A percentile compares a stretch with the other conserved stretches of the same genome.
Evolutionary conservation across 2,888 invertebrate genomes (phyloP).

Genomic region (Maniola hyperantus): DNA sequence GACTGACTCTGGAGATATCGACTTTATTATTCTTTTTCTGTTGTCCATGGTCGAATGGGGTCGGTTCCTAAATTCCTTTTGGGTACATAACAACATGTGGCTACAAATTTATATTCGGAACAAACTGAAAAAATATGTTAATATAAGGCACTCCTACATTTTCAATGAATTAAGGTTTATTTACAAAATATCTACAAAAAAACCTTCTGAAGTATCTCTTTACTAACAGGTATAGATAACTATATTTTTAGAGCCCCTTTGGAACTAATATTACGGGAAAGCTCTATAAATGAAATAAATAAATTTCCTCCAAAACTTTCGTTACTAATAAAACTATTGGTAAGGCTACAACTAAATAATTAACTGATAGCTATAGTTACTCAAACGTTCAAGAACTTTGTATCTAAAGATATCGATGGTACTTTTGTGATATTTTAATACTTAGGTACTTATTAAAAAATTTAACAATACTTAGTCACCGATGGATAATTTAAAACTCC

Average conservation of each 20-base stretch:
- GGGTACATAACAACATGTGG: constrained; percentile 7
- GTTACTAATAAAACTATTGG: too few species aligned
- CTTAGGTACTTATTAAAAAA: not conserved
- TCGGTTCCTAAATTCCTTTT: not conserved
- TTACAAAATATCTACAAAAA: not conserved
- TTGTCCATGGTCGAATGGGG: not conserved
- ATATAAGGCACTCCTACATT: constrained; percentile 19
- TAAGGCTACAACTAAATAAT: too few species aligned
- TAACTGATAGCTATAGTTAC: not conserved
- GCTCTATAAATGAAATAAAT: not conserved
- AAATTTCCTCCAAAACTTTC: too few species aligned
- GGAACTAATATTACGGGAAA: not conserved
- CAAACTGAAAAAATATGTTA: constrained; percentile 27
- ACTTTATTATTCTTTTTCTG: not conserved
- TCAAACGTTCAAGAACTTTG: not conserved
- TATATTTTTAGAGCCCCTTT: not conserved
- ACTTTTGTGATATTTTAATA: not conserved
- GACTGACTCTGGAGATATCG: too few species aligned
- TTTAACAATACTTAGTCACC: constrained; percentile 1
- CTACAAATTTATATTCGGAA: constrained; percentile 17
- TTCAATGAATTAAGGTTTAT: constrained; percentile 10
- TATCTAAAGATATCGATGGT: not conserved
- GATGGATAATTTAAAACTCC: constrained; percentile 17
- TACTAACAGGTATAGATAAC: not conserved
- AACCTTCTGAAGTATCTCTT: not conserved